Percentiles rank a stretch among this genome's conserved stretches.
phyloP scores from a whole-genome alignment of 2,888 invertebrate genomes.

The Erannis defoliaria region DNA sequence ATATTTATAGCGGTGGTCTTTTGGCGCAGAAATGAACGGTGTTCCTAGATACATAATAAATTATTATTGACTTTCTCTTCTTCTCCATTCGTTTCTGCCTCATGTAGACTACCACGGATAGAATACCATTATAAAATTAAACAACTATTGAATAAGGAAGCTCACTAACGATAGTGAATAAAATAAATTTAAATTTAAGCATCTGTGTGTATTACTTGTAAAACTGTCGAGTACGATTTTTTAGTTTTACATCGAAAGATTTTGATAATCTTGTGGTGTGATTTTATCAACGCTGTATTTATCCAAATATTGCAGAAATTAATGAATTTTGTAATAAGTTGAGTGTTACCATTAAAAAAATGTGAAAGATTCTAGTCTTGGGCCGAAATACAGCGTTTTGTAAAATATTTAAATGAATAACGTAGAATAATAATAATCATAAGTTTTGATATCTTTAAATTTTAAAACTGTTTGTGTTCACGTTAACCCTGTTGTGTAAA shows the following conservation, averaged over 20 bases:
- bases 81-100: conserved; percentile 37
- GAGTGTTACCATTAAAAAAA: conserved; percentile 5
- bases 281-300: conserved; percentile 32
- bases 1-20: conserved; percentile 55
- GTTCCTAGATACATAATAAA: conserved; percentile 26
- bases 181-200: conserved; percentile 59
- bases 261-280: conserved; percentile 33
- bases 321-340: conserved; percentile 3
- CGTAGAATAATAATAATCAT: conserved; percentile 25
- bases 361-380: conserved; percentile 29
- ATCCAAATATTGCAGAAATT: conserved; percentile 29
- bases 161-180: conserved; percentile 73
- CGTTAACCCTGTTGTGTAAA: conserved; percentile 43
- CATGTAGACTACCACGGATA: conserved; percentile 47
- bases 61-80: conserved; percentile 31
- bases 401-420: conserved; percentile 34
- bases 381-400: conserved; percentile 32
- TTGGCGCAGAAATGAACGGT: conserved; percentile 36
- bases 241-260: conserved; percentile 55
- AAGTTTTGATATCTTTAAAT: conserved; percentile 35
- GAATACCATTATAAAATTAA: conserved; percentile 59
- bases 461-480: conserved; percentile 34
- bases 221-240: conserved; percentile 57
- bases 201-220: conserved; percentile 73
- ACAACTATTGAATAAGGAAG: conserved; percentile 71